These are phyloP conservation scores for Pantherophis alleghaniensis DNA, from an alignment of 2,797 vertebrate species.

Conservation along the genomic window DNA sequence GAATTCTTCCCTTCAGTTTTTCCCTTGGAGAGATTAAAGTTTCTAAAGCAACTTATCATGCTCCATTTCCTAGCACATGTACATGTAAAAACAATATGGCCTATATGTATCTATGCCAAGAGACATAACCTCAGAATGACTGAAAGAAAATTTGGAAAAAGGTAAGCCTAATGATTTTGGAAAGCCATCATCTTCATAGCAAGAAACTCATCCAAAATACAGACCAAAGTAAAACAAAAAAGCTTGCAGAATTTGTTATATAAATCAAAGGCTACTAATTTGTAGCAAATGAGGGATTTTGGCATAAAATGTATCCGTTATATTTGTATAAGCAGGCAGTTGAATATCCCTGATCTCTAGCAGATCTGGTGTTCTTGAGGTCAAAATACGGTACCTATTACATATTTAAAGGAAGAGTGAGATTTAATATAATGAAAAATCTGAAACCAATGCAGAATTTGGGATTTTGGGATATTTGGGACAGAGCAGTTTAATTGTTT, in stretches of 20 bases:
- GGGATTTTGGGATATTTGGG: not conserved
- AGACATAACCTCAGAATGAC: not conserved
- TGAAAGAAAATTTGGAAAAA: not conserved
- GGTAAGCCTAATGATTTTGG: not conserved
- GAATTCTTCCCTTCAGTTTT: not conserved
- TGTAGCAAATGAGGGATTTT: not conserved
- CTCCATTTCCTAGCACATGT: not conserved
- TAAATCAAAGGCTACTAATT: not conserved
- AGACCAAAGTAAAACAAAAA: not conserved
- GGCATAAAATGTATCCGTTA: not conserved
- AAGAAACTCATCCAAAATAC: not conserved
- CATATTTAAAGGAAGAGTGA: not conserved
- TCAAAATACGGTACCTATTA: not conserved
- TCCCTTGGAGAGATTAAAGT: not conserved
- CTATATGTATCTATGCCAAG: not conserved
- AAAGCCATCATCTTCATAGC: not conserved
- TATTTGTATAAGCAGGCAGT: not conserved
- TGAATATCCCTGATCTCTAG: not conserved
- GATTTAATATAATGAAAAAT: not conserved
- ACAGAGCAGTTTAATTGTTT: not conserved
- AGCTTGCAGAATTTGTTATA: not conserved
- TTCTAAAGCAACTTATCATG: not conserved
- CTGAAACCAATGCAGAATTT: not conserved
- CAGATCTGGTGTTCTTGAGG: slow-evolving; percentile 16
- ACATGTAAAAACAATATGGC: not conserved